These are phyloP conservation scores for Labrus mixtus DNA, from an alignment of 2,113 vertebrate genomes.

Conservation along the genomic window DNA sequence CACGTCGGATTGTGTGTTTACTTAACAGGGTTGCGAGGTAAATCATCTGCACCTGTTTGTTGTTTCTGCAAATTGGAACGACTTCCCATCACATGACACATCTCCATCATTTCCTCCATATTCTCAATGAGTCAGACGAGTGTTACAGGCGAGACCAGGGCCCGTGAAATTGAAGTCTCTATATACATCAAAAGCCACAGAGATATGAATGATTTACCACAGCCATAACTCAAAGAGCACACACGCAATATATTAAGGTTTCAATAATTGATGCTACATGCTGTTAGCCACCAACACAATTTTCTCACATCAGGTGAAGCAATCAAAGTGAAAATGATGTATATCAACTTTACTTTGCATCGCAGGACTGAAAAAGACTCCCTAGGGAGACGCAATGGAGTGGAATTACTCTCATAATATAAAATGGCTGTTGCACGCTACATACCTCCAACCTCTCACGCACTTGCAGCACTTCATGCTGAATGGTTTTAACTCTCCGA, in stretches of 20 bases:
- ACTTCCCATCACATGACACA: conserved; percentile 33
- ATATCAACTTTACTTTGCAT: conserved; percentile 36
- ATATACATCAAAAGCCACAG: conserved; percentile 39
- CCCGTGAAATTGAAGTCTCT: background rate
- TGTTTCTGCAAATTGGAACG: conserved; percentile 54
- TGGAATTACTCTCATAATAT: conserved; percentile 39
- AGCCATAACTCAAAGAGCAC: conserved; percentile 15
- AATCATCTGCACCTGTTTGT: conserved; percentile 69
- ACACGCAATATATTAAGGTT: conserved; percentile 31
- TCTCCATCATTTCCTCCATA: conserved; percentile 35
- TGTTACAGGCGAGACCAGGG: background rate
- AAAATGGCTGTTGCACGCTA: conserved; percentile 31
- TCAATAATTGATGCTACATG: conserved; percentile 62
- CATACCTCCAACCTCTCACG: conserved; percentile 25
- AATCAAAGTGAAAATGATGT: conserved; percentile 51
- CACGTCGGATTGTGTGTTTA: conserved; percentile 57
- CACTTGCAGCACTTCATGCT: conserved; percentile 21
- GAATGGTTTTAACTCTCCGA: conserved; percentile 42
- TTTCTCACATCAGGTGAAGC: conserved; percentile 58
- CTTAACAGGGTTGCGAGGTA: conserved; percentile 38
- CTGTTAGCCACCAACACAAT: conserved; percentile 28
- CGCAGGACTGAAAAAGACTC: conserved; percentile 33
- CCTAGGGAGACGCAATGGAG: background rate
- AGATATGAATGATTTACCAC: conserved; percentile 60
- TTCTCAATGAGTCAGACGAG: conserved; percentile 11